Percentiles rank a stretch among this genome's conserved stretches.
Conservation (phyloP, 2,113 vertebrate genomes). For the Cyphomyrus discorhynchus region DNA sequence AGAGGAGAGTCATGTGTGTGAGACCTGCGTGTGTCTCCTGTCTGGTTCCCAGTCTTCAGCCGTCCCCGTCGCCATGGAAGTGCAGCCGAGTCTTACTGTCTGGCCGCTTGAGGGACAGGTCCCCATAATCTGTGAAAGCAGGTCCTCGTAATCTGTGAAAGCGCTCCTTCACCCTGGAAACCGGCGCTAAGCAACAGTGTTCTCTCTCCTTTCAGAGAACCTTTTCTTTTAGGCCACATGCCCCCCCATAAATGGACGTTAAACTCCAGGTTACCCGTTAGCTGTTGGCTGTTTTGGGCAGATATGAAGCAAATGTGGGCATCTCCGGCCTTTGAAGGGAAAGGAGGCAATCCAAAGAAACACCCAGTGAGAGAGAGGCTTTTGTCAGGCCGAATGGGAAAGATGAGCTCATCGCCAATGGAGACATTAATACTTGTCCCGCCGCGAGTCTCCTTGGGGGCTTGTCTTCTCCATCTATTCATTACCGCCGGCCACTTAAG, state of each 20-base stretch:
- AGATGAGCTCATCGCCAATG: constrained; percentile 23
- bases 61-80: background rate
- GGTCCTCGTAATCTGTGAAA: background rate
- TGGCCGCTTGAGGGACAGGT: background rate
- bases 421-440: constrained; percentile 22
- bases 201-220: background rate
- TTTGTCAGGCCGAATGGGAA: background rate
- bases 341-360: background rate
- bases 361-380: background rate
- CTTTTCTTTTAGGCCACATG: background rate
- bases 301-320: background rate
- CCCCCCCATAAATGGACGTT: background rate
- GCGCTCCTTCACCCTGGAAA: background rate
- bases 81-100: background rate
- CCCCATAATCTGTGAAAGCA: background rate
- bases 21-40: background rate
- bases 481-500: constrained; percentile 40
- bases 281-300: background rate
- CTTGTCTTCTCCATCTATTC: constrained; percentile 31
- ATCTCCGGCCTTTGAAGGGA: background rate
- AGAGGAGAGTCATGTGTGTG: background rate
- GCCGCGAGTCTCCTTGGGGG: constrained; percentile 24
- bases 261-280: background rate
- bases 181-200: background rate
- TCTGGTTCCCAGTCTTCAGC: background rate